Percentiles rank a stretch among this genome's conserved stretches.
Conservation (phyloP, 2,113 vertebrate genomes). For the Aphyosemion australe region DNA sequence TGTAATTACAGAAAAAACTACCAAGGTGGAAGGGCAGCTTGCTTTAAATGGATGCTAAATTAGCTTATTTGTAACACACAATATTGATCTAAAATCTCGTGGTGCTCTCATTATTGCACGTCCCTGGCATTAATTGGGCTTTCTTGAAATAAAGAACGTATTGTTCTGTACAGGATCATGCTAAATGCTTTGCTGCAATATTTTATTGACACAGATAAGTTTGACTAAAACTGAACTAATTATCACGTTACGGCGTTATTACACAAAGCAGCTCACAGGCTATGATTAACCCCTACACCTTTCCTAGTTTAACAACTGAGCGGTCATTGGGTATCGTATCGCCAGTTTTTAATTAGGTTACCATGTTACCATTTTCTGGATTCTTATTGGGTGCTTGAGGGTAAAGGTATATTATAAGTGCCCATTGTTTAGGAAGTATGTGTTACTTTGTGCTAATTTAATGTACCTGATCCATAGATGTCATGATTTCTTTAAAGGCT, state of each 20-base stretch:
- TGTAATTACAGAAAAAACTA: slow-evolving; percentile 56
- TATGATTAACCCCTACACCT: slow-evolving; percentile 81
- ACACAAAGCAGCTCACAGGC: slow-evolving; percentile 77
- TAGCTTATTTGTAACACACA: slow-evolving; percentile 58
- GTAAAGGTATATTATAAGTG: slow-evolving; percentile 62
- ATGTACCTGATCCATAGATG: slow-evolving; percentile 57
- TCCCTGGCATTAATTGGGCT: slow-evolving; percentile 24
- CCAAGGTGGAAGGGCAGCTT: slow-evolving; percentile 55
- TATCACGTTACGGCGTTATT: slow-evolving; percentile 73
- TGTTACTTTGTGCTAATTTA: slow-evolving; percentile 57
- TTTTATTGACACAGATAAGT: slow-evolving; percentile 79
- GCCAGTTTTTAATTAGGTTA: slow-evolving; percentile 80
- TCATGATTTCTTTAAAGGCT: slow-evolving; percentile 26
- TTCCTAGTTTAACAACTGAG: slow-evolving; percentile 70
- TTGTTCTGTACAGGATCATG: slow-evolving; percentile 46
- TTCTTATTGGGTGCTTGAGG: slow-evolving; percentile 64
- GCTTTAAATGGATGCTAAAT: slow-evolving; percentile 61
- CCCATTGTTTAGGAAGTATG: slow-evolving; percentile 43
- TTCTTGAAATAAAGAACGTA: slow-evolving; percentile 29
- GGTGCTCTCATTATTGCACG: slow-evolving; percentile 42
- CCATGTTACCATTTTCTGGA: slow-evolving; percentile 64
- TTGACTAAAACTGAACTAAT: slow-evolving; percentile 75
- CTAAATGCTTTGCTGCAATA: slow-evolving; percentile 42
- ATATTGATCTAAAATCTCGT: slow-evolving; percentile 60
- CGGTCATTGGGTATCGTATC: slow-evolving; percentile 74